phyloP scores from a whole-genome alignment of 2,113 vertebrate species.

The Columba livia region DNA sequence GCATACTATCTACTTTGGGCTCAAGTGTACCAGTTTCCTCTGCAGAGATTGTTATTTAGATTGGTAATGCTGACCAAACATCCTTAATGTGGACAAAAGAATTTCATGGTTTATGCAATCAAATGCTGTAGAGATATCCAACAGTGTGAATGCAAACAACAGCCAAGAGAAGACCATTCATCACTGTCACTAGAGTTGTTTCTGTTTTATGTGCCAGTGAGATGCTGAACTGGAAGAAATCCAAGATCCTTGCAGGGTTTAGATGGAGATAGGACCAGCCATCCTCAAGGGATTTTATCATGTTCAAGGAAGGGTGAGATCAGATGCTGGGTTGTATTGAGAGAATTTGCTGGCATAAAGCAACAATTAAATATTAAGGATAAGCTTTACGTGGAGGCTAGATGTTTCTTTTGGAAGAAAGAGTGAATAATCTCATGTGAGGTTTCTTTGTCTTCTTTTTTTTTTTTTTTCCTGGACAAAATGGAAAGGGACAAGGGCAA shows the following conservation, averaged over 20 bases:
- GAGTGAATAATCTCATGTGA: background rate
- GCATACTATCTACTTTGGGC: background rate
- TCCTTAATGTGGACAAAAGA: conserved; percentile 9
- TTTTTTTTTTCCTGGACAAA: background rate
- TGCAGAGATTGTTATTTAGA: background rate
- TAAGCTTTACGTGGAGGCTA: background rate
- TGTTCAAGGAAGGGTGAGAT: background rate
- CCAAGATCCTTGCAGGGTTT: background rate
- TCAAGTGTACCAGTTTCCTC: background rate
- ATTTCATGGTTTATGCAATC: conserved; percentile 24
- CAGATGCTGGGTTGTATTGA: background rate
- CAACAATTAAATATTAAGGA: background rate
- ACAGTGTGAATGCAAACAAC: background rate
- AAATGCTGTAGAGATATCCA: background rate
- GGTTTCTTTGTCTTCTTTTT: background rate
- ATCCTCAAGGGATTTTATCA: background rate
- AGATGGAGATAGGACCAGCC: background rate
- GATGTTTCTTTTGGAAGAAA: background rate
- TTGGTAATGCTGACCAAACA: background rate
- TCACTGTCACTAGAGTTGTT: background rate
- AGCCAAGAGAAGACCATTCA: background rate
- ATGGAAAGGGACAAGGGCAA: background rate
- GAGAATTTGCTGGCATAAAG: background rate
- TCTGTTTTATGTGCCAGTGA: background rate
- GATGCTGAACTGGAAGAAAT: conserved; percentile 3